A percentile compares a stretch with the other conserved stretches of the same genome.
phyloP scores from a whole-genome alignment of 1,140 invertebrate genomes.

The Drosophila athabasca region DNA sequence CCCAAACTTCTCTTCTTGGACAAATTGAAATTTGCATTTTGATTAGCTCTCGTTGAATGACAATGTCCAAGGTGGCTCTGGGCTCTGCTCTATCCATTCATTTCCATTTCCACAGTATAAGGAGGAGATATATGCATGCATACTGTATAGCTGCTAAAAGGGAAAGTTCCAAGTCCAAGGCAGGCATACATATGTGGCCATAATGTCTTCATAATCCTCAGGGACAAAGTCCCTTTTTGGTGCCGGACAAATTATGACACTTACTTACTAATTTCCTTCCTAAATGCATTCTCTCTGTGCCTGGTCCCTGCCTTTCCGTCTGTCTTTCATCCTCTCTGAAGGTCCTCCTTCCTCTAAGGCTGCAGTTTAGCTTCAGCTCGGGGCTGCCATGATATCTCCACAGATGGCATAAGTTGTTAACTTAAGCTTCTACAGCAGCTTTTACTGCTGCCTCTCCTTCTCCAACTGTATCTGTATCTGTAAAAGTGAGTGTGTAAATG shows the following conservation, averaged over 20 bases:
- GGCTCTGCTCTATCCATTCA: constrained; percentile 24
- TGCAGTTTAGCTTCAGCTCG: constrained; percentile 22
- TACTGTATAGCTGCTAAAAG: background rate
- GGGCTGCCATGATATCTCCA: constrained; percentile 35
- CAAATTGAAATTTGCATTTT: constrained; percentile 81
- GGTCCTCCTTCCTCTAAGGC: constrained; percentile 2
- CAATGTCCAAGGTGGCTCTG: constrained; percentile 28
- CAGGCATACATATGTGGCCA: constrained; percentile 37
- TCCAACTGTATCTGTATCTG: constrained; percentile 13
- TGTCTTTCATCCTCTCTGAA: background rate
- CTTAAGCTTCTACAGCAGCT: constrained; percentile 67
- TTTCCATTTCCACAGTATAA: constrained; percentile 43
- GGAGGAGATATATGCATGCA: background rate
- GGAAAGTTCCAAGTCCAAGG: constrained; percentile 1
- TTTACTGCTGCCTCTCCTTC: constrained; percentile 20
- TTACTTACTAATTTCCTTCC: constrained; percentile 79
- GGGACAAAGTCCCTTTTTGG: constrained; percentile 62
- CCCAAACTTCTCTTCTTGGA: constrained; percentile 30
- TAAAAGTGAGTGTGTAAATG: constrained; percentile 32
- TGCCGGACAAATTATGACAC: constrained; percentile 75
- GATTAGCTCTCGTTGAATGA: constrained; percentile 57
- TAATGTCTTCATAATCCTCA: constrained; percentile 75
- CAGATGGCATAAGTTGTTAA: constrained; percentile 75
- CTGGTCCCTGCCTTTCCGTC: background rate
- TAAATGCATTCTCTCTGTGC: constrained; percentile 72